Base-by-base conservation (phyloP, 2,888 invertebrate genomes). In the Rhamphomyia laevipes region DNA sequence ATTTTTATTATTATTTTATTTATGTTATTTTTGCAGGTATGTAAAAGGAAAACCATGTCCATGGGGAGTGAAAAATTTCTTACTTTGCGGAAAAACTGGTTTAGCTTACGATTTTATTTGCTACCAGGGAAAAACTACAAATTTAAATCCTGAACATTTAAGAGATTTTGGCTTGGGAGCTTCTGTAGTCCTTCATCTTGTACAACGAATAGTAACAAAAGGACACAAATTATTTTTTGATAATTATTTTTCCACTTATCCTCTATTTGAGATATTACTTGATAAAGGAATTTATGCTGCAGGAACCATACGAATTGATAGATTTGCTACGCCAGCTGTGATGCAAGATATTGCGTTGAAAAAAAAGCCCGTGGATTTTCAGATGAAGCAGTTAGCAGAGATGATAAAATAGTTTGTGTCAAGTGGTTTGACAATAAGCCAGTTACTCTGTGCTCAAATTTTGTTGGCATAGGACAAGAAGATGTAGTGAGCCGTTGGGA, bases 71-170 rank as follows among this genome's bases (percentile, higher is more conserved):
- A 58, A 61, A 51, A 48, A 57, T n/a, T 58, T 50, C 47, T 50
- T 57, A 17, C 27, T 63, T n/a, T 59, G 57, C 52, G 60, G 61
- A 7, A 53, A 53, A 50, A 55, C 55, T 45, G 61, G 60, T 11
- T 49, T 58, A 40, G 49, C 56, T 11, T 63, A 59, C 50, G 60
- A 62, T 53, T 62, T 62, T 52, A 47, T 63, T 43, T 53, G 61
- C 21, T 63, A 62, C 50, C 63, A 63, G 55, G 58, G 60, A 45
- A 9, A 43, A 11, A 48, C 30, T 23, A 53, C 42, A n/a, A 11
- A 5, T 35, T 41, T 48, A 44, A 54, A 37, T 38, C 27, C 43
- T 38, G 1, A 38, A 13, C 30, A 43, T 45, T 11, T 46, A 23
- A 51, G 48, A 33, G 45, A 38, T 42, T 54, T 57, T 50, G 58